Conservation (phyloP, 2,888 invertebrate genomes). For the Noctua janthe region DNA sequence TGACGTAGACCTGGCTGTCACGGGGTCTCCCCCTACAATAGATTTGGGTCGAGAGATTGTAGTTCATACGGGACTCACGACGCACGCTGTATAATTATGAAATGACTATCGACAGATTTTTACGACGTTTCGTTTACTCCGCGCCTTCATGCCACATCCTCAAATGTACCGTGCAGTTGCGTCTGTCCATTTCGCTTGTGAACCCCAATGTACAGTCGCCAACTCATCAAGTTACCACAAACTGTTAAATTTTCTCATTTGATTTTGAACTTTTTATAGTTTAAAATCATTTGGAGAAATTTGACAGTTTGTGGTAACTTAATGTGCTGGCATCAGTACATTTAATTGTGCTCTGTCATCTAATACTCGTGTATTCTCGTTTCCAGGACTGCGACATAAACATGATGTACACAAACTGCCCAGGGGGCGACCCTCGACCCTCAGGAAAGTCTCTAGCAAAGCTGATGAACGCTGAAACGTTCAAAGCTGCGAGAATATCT, state of each 20-base stretch:
- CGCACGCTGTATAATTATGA: too few relatives aligned
- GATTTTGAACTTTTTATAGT: too few relatives aligned
- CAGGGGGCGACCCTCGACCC: slow-evolving; percentile 83
- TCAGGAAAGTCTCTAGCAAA: slow-evolving; percentile 68
- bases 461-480: slow-evolving; percentile 70
- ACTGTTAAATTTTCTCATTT: not conserved
- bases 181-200: not conserved
- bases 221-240: too few relatives aligned
- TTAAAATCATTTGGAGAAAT: too few relatives aligned
- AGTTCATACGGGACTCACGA: too few relatives aligned
- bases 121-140: not conserved
- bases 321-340: too few relatives aligned
- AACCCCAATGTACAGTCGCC: not conserved
- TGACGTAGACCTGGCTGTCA: too few relatives aligned
- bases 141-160: not conserved
- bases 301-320: not conserved
- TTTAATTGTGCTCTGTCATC: not conserved
- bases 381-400: slow-evolving; percentile 82
- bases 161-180: not conserved
- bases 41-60: too few relatives aligned
- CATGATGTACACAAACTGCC: slow-evolving; percentile 81
- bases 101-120: not conserved
- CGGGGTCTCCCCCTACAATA: too few relatives aligned
- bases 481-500: not conserved
- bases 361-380: not conserved